These are phyloP conservation scores for Bombus pascuorum DNA, from an alignment of 1,140 invertebrate genomes.

Conservation along the genomic window DNA sequence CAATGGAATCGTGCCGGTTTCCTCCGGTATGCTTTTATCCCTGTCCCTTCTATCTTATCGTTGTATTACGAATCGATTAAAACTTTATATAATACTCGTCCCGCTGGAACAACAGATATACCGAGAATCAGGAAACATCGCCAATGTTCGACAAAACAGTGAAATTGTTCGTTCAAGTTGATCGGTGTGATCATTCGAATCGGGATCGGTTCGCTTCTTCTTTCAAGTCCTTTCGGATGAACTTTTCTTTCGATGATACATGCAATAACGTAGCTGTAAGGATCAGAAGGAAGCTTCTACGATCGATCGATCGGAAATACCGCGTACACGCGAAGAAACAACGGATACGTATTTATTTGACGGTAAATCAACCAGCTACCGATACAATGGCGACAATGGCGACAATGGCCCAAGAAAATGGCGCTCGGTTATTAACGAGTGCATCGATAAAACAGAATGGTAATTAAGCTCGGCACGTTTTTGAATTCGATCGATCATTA, in stretches of 20 bases:
- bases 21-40: conserved; percentile 14
- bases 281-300: too few relatives aligned
- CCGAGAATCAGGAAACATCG: not conserved
- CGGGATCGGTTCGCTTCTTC: too few relatives aligned
- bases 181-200: not conserved
- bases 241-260: not conserved
- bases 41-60: conserved; percentile 26
- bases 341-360: not conserved
- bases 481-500: not conserved
- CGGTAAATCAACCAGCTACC: not conserved
- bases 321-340: not conserved
- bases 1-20: conserved; percentile 36
- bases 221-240: not conserved
- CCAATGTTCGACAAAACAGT: not conserved
- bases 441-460: not conserved
- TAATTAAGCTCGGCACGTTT: not conserved
- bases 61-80: conserved; percentile 29
- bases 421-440: too few relatives aligned
- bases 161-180: not conserved
- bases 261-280: too few relatives aligned
- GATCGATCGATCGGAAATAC: too few relatives aligned
- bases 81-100: conserved; percentile 32
- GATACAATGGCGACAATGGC: too few relatives aligned
- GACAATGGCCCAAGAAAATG: not conserved
- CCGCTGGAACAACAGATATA: not conserved